Evolutionary conservation across 2,797 vertebrate genomes (phyloP), one percentile per base, ranked within the genome.

Genomic region (Coilia nasus): DNA sequence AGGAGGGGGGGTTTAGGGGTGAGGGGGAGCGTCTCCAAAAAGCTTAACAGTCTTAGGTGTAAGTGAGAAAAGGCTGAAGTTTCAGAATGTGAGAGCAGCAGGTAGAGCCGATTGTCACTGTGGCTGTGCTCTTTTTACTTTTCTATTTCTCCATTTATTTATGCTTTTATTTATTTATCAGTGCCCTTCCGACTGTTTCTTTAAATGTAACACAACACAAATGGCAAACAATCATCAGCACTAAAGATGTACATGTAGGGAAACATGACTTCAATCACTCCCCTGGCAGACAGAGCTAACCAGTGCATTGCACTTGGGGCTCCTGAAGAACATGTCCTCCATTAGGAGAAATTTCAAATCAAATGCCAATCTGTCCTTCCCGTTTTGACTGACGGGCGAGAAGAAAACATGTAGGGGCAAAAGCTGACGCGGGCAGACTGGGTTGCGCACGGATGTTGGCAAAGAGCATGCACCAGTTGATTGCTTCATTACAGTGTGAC

Each of bases 401-500:
- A 47, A 60, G 54, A 84, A 83, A 78, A 67, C 47, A 84, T 59
- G 28, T 0, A 31, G 19, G 46, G 44, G 54, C 14, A 46, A 25
- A 46, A 56, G 54, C 57, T 57, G 9, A 12, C 59, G n/a, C 25
- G 67, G 19, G 17, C 62, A 23, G 54, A 82, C 2, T 4, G 25
- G 17, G 50, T 82, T n/a, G 57, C 31, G 59, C 35, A 4, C 10
- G 71, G 71, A 78, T 78, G 71, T 78, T 78, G 71, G 67, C 81
- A 64, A 81, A 28, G 81, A 71, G 81, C 64, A 44, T 31, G 62
- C 15, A 84, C 82, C 2, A 44, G 41, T 81, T 88, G 86, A 87
- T 89, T 89, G 82, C 81, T 85, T 86, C 81, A 86, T 87, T 81
- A 84, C 80, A 31, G 62, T 75, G 71, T 87, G 84, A 84, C 85